These are phyloP conservation scores for Ceramica pisi DNA, from an alignment of 2,888 invertebrate genomes.

Conservation along the genomic window DNA sequence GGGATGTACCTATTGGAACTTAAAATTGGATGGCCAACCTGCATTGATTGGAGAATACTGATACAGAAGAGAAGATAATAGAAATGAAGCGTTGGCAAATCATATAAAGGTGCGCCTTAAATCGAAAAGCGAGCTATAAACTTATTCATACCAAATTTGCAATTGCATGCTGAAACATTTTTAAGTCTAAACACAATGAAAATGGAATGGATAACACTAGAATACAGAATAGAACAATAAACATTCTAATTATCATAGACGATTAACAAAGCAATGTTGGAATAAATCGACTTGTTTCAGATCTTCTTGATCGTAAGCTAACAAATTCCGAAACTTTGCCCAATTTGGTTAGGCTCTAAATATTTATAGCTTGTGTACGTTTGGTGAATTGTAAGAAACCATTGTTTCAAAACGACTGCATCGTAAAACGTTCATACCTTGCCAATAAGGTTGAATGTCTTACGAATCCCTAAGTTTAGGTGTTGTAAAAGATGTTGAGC, in stretches of 20 bases:
- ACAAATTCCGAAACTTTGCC: constrained; percentile 24
- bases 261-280: background rate
- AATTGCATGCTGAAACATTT: background rate
- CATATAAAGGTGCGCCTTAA: background rate
- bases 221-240: constrained; percentile 21
- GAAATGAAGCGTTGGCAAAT: background rate
- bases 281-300: background rate
- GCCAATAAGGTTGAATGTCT: background rate
- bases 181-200: background rate
- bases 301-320: constrained; percentile 4
- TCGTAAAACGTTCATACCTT: background rate
- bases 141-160: background rate
- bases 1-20: background rate
- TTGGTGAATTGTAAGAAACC: constrained; percentile 55
- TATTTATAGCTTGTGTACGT: constrained; percentile 60
- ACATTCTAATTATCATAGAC: constrained; percentile 3
- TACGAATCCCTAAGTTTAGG: background rate
- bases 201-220: background rate
- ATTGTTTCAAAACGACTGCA: constrained; percentile 57
- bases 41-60: background rate
- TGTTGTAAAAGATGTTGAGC: background rate
- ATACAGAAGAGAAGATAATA: background rate
- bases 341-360: constrained; percentile 52
- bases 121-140: background rate
- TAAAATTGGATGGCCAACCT: background rate